Conservation (phyloP, 2,797 vertebrate genomes). For the Neoniphon sammara region DNA sequence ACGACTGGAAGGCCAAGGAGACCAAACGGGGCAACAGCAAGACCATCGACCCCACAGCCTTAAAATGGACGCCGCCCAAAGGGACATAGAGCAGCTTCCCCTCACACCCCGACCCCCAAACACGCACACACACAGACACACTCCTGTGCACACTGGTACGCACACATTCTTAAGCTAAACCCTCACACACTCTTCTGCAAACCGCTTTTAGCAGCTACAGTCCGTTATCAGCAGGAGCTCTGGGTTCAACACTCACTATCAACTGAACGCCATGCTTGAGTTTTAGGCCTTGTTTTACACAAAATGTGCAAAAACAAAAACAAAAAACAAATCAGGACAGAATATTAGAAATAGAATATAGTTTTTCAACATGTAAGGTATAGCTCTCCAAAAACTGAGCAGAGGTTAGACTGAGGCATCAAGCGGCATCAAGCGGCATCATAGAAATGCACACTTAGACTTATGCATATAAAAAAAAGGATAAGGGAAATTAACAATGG, state of each 20-base stretch:
- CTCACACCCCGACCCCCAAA: constrained; percentile 30
- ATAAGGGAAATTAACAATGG: too few species aligned
- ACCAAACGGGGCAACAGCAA: constrained; percentile 93
- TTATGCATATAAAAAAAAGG: too few species aligned
- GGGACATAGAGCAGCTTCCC: constrained; percentile 85
- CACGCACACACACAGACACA: constrained; percentile 11
- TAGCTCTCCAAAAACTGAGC: too few species aligned
- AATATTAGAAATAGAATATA: not conserved
- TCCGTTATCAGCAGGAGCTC: constrained; percentile 11
- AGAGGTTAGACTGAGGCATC: too few species aligned
- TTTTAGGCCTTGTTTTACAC: not conserved
- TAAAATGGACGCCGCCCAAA: constrained; percentile 99
- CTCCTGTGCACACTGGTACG: constrained; percentile 47
- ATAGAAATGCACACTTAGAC: not conserved
- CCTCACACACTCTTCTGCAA: constrained; percentile 25
- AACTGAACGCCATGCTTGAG: not conserved
- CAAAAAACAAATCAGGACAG: not conserved
- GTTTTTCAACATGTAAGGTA: not conserved
- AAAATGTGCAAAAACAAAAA: not conserved
- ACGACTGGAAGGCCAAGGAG: constrained; percentile 99
- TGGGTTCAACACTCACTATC: constrained; percentile 53
- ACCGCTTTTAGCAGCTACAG: constrained; percentile 30
- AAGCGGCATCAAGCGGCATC: too few species aligned
- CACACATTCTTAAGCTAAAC: constrained; percentile 47
- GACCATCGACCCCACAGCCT: constrained; percentile 93